Conservation (phyloP, 1,140 invertebrate species). For the Brachionus paranguensis region DNA sequence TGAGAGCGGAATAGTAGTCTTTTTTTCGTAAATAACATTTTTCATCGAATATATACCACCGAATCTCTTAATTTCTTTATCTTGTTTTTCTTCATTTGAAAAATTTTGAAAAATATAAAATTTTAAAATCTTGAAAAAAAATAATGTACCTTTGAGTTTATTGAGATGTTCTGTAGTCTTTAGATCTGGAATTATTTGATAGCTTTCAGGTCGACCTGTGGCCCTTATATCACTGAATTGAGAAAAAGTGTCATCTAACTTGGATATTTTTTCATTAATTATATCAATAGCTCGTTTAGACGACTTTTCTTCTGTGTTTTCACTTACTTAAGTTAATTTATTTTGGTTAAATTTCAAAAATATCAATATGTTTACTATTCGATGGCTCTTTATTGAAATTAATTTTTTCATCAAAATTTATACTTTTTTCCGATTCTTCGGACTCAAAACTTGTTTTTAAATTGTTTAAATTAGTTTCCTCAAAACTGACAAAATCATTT, state of each 20-base stretch:
- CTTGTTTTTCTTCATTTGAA: constrained; percentile 2
- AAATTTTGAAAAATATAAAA: neutral
- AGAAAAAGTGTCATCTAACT: neutral
- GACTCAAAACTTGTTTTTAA: neutral
- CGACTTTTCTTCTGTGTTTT: neutral
- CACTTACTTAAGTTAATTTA: neutral
- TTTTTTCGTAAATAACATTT: constrained; percentile 3
- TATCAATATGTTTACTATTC: neutral
- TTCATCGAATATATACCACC: constrained; percentile 3
- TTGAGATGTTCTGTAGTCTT: neutral
- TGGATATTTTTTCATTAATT: constrained; percentile 28
- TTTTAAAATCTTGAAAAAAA: too few species aligned
- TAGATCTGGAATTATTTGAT: constrained; percentile 5
- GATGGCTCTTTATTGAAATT: neutral
- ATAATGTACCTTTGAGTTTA: neutral
- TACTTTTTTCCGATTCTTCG: neutral
- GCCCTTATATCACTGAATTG: neutral
- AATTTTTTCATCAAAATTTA: neutral
- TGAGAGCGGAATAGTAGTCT: neutral
- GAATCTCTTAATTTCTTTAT: neutral
- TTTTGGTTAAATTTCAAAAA: neutral
- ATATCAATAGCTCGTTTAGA: neutral
- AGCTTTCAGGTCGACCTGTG: neutral
- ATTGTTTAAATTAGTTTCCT: constrained; percentile 15
- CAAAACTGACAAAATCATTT: neutral